Evolutionary conservation across 1,140 invertebrate species (phyloP).

Genomic region (Drosophila quadrilineata): DNA sequence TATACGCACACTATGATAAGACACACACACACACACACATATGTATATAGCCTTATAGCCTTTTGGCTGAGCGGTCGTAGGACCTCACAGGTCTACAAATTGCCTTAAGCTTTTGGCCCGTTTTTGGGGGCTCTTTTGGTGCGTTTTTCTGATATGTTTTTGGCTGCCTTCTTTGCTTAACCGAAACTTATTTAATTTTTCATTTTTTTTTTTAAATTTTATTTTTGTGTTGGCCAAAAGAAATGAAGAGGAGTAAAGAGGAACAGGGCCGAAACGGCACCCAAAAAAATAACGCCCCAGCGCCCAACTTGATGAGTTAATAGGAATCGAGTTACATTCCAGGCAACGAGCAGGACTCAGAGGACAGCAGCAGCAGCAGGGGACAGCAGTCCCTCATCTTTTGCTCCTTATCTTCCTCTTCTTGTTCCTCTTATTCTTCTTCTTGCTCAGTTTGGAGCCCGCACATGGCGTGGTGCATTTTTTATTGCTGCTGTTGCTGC

Average conservation of each 20-base stretch:
- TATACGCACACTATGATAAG: conserved; percentile 24
- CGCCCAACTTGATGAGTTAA: conserved; percentile 80
- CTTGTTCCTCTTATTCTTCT: no score
- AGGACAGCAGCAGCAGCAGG: no score
- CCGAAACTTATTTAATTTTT: conserved; percentile 78
- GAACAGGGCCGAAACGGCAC: conserved; percentile 43
- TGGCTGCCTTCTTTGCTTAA: conserved; percentile 46
- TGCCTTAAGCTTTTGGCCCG: conserved; percentile 57
- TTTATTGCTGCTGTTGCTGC: conserved; percentile 51
- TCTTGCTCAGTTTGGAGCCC: conserved; percentile 25
- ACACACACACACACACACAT: conserved; percentile 21
- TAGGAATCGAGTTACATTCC: conserved; percentile 81
- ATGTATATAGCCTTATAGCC: conserved; percentile 18
- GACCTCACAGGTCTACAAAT: conserved; percentile 78
- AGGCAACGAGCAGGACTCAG: conserved; percentile 46
- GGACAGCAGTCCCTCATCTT: no score
- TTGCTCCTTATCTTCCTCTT: no score
- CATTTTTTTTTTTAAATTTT: conserved; percentile 59
- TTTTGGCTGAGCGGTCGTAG: no score
- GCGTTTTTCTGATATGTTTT: no score
- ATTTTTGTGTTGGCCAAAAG: conserved; percentile 24
- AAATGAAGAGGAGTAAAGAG: neutral
- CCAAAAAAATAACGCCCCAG: conserved; percentile 63
- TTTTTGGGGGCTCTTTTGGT: conserved; percentile 40
- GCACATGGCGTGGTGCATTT: conserved; percentile 68